Evolutionary conservation across 2,797 vertebrate species (phyloP).

Genomic region (Loris lydekkerianus): DNA sequence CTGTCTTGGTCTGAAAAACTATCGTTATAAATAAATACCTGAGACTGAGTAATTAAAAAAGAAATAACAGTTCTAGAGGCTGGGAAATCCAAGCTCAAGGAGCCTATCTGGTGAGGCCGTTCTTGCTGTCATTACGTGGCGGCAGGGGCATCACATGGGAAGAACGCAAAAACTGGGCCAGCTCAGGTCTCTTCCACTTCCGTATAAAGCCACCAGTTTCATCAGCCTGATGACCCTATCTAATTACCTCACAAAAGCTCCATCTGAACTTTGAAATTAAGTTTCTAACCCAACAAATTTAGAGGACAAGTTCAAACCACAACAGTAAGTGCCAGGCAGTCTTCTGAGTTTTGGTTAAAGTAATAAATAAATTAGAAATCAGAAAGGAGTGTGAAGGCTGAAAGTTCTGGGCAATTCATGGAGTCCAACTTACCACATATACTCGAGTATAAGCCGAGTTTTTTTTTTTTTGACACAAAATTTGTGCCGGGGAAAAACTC

Average conservation of each 20-base stretch:
- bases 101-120: not conserved
- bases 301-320: not conserved
- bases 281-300: not conserved
- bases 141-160: not conserved
- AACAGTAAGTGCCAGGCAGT: not conserved
- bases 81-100: not conserved
- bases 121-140: not conserved
- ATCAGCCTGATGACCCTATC: not conserved
- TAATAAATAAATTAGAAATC: slow-evolving; percentile 46
- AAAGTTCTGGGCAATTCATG: not conserved
- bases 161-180: not conserved
- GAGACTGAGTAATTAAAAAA: not conserved
- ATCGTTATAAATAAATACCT: not conserved
- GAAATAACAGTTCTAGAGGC: not conserved
- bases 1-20: not conserved
- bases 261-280: not conserved
- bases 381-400: not conserved
- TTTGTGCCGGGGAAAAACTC: too few relatives aligned
- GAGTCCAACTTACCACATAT: not conserved
- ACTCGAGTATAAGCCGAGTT: too few relatives aligned
- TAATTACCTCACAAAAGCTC: not conserved
- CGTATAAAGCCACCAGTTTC: not conserved
- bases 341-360: slow-evolving; percentile 26
- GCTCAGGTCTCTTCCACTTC: not conserved
- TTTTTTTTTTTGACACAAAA: too few relatives aligned